Conservation (phyloP, 1,140 invertebrate genomes). For the Bombus confusus region DNA sequence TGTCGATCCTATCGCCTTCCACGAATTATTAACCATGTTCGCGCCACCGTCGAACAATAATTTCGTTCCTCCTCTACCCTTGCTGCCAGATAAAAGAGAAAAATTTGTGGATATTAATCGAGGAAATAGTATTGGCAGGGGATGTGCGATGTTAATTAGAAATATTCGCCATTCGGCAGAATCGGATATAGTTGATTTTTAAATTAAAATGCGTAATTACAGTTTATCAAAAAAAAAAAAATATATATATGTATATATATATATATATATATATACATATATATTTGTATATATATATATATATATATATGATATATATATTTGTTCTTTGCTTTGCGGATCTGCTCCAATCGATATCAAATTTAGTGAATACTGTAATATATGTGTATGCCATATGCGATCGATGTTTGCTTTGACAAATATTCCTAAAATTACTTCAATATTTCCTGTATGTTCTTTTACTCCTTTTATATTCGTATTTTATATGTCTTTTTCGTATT, state of each 20-base stretch:
- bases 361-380: not conserved
- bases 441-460: too few relatives aligned
- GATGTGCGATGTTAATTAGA: not conserved
- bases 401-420: not conserved
- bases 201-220: too few relatives aligned
- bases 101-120: not conserved
- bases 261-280: too few relatives aligned
- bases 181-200: not conserved
- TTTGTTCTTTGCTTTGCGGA: not conserved
- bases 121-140: not conserved
- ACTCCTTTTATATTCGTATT: not conserved
- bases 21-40: constrained; percentile 28
- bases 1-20: not conserved
- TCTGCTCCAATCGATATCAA: not conserved
- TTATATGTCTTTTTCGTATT: not conserved
- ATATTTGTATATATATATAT: too few relatives aligned
- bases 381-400: not conserved
- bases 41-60: not conserved
- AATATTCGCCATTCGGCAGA: not conserved
- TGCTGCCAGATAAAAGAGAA: fast-evolving
- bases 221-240: too few relatives aligned
- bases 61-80: not conserved
- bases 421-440: not conserved
- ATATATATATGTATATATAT: too few relatives aligned
- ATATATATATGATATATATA: too few relatives aligned